Evolutionary conservation across 2,113 vertebrate genomes (phyloP), one percentile per base, ranked within the genome.

Genomic region (Rhinolophus sinicus): DNA sequence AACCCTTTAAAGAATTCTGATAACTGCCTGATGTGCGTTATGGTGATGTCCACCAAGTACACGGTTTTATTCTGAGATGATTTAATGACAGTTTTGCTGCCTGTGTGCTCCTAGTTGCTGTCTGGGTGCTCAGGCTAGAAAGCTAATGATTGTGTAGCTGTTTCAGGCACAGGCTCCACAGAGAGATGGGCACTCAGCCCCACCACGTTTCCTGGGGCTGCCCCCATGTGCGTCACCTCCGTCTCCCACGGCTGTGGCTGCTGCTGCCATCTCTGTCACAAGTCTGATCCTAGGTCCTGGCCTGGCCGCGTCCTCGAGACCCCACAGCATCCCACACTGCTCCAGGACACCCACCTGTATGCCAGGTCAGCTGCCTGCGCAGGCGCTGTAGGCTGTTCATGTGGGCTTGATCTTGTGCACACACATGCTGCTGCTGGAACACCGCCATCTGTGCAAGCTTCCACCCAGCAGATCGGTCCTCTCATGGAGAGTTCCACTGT

Each of bases 41-140:
- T 12, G 19, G 6, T 65, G 76, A 83, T 60, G 4, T 2, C 1
- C 40, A 26, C 0, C n/a, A 26, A 0, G 0, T 0, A 4, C 1
- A 12, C 11, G 19, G 21, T 18, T 62, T 7, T 44, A 62, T 38
- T 54, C 28, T 54, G 52, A 33, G 18, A 15, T 30, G 22, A 52
- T 52, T 70, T 12, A 19, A 73, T 8, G 56, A 30, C 40, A 28
- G 0, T 54, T n/a, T 35, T 22, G 19, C 33, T 44, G 22, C 15
- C 10, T 5, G 13, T 5, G 22, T 4, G 7, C 54, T 35, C 13
- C 60, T 15, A 26, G 44, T 18, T 38, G 3, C 69, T 13, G 15
- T 6, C 1, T 9, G 24, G 19, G 47, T 22, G 26, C 13, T 64
- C 35, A 28, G n/a, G 15, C 14, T 75, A 54, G 84, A 52, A 19